Evolutionary conservation across 1,140 invertebrate species (phyloP), one percentile per base, ranked within the genome.

Genomic region (Dendrolimus kikuchii): DNA sequence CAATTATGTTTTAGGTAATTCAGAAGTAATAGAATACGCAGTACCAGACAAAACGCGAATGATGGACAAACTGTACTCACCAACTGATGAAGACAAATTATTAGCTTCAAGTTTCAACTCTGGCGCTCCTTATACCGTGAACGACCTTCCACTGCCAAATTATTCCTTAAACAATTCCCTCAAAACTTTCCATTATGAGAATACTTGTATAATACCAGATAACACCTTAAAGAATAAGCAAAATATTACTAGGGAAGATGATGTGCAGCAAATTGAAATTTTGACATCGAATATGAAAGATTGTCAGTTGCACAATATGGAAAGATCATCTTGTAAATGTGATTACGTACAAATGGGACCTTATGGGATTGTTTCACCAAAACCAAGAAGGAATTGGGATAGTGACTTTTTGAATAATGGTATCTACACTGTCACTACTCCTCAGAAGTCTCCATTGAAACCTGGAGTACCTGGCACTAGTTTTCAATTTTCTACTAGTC

Each of bases 101-200:
- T 59, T 87, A 60, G 86, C 86, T 7, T 85, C 75, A 5, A 77
- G 65, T 56, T 83, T 76, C 60, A 85, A 81, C 51, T 68, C 82
- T 0, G 68, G 65, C 5, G 68, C 71, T 1, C 75, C 74, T 5
- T 81, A 74, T 57, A 77, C 56, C 59, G 61, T 79, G 5, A 85
- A 84, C 57, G 85, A 88, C 38, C 62, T 90, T 6, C 89, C 89
- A 6, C 55, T 90, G 46, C 90, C 89, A 5, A 90, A 90, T 66
- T 90, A 90, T 68, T 90, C 86, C 56, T 78, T 89, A 48, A 88
- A 88, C 48, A 90, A 89, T 68, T 88, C 89, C 0, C 72, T 89
- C 38, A 84, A 86, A 48, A 89, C 88, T 42, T 90, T 89, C 57
- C 83, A 88, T 60, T 81, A 80, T 41, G 83, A 88, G 55, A 85